phyloP scores from a whole-genome alignment of 2,113 vertebrate genomes.

The Nothoprocta pentlandii region DNA sequence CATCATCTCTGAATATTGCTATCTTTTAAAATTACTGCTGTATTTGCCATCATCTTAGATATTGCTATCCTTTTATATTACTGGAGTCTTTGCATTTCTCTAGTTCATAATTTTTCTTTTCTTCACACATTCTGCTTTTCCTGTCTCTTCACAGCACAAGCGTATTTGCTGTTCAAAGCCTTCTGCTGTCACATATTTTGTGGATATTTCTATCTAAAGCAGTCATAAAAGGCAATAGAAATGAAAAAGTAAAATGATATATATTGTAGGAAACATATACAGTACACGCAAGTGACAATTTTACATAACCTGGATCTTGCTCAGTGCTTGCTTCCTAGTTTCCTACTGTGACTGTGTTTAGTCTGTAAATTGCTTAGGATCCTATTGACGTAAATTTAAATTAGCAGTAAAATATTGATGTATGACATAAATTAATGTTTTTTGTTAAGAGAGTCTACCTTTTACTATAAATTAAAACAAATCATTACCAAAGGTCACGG shows the following conservation, averaged over 20 bases:
- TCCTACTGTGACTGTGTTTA: not conserved
- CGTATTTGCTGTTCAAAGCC: not conserved
- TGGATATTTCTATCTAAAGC: not conserved
- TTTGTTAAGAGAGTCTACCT: not conserved
- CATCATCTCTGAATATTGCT: not conserved
- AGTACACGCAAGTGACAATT: too few relatives aligned
- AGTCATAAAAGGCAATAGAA: not conserved
- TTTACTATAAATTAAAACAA: not conserved
- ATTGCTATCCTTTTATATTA: not conserved
- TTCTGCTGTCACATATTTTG: not conserved
- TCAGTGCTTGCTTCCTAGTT: too few relatives aligned
- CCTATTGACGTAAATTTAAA: not conserved
- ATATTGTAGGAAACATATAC: not conserved
- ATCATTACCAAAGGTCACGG: not conserved
- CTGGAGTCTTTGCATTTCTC: not conserved
- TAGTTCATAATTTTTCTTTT: not conserved
- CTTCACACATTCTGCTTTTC: not conserved
- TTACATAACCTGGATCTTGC: not conserved
- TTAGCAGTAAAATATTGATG: not conserved
- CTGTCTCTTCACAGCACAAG: not conserved
- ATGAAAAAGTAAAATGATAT: not conserved
- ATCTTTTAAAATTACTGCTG: not conserved
- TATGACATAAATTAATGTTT: not conserved
- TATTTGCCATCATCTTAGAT: not conserved
- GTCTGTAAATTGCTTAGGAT: not conserved